Base-by-base conservation (phyloP, 2,888 invertebrate genomes). In the Trichogramma evanescens region DNA sequence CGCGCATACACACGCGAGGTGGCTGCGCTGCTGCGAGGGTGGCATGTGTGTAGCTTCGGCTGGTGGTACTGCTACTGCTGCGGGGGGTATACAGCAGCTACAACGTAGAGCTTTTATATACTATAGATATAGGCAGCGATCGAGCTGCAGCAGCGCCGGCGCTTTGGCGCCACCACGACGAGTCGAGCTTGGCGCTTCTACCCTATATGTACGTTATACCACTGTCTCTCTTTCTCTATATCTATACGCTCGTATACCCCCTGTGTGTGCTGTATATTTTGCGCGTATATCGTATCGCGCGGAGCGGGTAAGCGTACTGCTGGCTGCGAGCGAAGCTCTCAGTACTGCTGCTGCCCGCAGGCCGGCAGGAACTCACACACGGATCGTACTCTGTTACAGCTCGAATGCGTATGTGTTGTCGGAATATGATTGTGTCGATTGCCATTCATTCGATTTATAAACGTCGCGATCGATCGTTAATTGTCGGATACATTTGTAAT, bases 81-180 rank as follows among this genome's bases (percentile, higher is more conserved):
- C 26, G 26, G 26, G 26, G 26, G 26, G 26, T 26, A 26, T 26
- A 26, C 2, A 26, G 26, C 26, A 26, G 26, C 26, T 26, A 26
- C 26, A 26, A 26, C 26, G 26, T 26, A 26, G 26, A 26, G 26
- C 26, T 26, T 26, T 13, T 13, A 13, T 26, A 26, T 26, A 3
- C 26, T 26, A 26, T 26, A 26, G 2, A 3, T 26, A 26, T 26
- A 26, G 26, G 26, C 26, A 26, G 26, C 26, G 26, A 26, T 26
- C 26, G 26, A 53, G 57, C 66, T 58, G 63, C 49, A 55, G 60
- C 49, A 41, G 46, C 50, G 59, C 43, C 67, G 59, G 59, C 46
- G 62, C 50, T 56, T 61, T 51, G 52, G 57, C 58, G 49, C 52
- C 54, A 53, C 55, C 59, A 54, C 53, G 50, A 43, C 53, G 52